phyloP scores from a whole-genome alignment of 2,888 invertebrate species.

The Diadegma fenestrale region DNA sequence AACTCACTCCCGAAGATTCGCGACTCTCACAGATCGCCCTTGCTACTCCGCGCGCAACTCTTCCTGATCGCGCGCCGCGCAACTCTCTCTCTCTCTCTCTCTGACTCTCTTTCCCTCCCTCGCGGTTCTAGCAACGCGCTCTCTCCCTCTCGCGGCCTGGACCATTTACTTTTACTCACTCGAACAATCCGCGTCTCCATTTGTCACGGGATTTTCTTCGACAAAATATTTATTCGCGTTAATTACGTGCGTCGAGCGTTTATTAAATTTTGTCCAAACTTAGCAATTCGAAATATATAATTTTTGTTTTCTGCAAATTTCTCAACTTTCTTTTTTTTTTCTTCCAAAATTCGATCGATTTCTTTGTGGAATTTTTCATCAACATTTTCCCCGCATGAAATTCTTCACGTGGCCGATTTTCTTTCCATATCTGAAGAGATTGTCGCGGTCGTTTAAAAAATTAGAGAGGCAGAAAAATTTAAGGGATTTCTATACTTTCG shows the following conservation, averaged over 20 bases:
- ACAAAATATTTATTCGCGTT: no score
- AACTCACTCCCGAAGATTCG: constrained; percentile 69
- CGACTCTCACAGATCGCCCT: constrained; percentile 69
- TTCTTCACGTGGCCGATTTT: neutral
- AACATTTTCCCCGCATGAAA: neutral
- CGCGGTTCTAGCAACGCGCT: neutral
- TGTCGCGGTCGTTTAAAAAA: neutral
- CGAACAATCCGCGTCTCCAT: neutral
- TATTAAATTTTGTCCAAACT: no score
- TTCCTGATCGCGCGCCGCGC: constrained; percentile 71
- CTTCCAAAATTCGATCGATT: neutral
- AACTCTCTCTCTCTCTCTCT: constrained; percentile 63
- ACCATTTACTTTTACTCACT: constrained; percentile 1
- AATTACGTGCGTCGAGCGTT: no score
- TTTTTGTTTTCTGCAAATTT: neutral
- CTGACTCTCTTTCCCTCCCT: neutral
- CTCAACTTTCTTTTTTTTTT: neutral
- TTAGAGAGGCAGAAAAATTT: neutral
- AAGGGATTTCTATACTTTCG: neutral
- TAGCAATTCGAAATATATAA: no score
- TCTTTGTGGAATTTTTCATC: neutral
- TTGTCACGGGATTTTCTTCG: constrained; percentile 3
- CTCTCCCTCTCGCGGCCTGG: neutral
- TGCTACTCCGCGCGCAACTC: constrained; percentile 69
- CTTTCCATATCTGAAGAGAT: neutral